Percentiles rank a stretch among this genome's conserved stretches.
Evolutionary conservation across 2,113 vertebrate species (phyloP).

Genomic region (Corydoras sp.): DNA sequence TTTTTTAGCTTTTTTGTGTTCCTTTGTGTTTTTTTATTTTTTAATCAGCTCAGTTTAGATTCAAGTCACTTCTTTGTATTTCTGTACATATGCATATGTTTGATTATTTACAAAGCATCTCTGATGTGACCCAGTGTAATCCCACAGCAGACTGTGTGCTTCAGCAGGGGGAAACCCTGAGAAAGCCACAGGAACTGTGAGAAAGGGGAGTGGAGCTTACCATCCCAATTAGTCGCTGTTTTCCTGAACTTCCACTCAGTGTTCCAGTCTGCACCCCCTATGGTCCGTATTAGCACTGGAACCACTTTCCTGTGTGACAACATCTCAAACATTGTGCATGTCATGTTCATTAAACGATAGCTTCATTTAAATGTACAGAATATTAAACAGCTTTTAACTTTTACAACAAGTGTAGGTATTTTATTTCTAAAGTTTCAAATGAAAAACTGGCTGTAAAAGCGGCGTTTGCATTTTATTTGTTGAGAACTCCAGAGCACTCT

Average conservation of each 20-base stretch:
- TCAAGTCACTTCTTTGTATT: conserved; percentile 4
- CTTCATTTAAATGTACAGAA: too few relatives aligned
- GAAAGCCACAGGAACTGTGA: conserved; percentile 57
- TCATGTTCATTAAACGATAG: too few relatives aligned
- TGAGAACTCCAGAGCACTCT: conserved; percentile 60
- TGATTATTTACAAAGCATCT: conserved; percentile 65
- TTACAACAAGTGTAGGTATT: too few relatives aligned
- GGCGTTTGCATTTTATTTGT: conserved; percentile 70
- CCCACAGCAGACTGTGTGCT: conserved; percentile 67
- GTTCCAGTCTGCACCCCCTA: conserved; percentile 37
- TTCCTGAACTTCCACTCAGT: conserved; percentile 9
- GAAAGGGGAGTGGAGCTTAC: conserved; percentile 58
- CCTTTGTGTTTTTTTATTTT: too few relatives aligned
- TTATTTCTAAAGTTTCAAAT: not conserved
- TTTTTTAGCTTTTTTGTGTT: too few relatives aligned
- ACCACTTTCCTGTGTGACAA: conserved; percentile 23
- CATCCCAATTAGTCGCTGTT: conserved; percentile 73
- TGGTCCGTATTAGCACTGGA: conserved; percentile 41
- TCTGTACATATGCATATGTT: conserved; percentile 54
- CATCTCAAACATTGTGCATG: not conserved
- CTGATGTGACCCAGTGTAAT: conserved; percentile 83
- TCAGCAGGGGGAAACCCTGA: conserved; percentile 67
- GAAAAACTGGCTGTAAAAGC: conserved; percentile 63
- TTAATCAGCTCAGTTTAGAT: not conserved
- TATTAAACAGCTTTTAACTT: too few relatives aligned